Evolutionary conservation across 2,888 invertebrate genomes (phyloP), one percentile per base, ranked within the genome.

Genomic region (Andrena haemorrhoa): DNA sequence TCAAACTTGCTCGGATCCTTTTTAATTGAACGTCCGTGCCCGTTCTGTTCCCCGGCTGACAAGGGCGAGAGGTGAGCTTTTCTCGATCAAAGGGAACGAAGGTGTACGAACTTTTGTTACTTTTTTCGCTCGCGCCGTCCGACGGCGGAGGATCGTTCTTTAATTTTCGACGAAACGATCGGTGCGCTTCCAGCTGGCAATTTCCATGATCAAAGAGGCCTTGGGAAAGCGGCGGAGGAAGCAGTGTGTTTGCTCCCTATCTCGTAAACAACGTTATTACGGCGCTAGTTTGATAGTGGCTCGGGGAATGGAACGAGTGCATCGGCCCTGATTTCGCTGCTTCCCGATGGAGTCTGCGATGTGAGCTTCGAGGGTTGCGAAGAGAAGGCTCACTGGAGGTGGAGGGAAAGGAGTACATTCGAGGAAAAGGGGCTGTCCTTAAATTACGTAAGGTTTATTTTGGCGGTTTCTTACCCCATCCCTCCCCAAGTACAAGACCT

Each of bases 121-220:
- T 47, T 47, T n/a, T n/a, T n/a, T 29, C 49, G 7, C 49, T 29
- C 7, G 5, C 12, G 3, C 12, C 5, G 41, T 16, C 20, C 12
- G 23, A 53, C 10, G 53, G 20, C 8, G 8, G 20, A 20, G 56
- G 56, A 10, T 26, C 56, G 56, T 20, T 23, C 56, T 56, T 56
- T 56, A 56, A 56, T 56, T 56, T 56, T 26, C 56, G 56, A 56
- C 29, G 2, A 66, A 20, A n/a, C 51, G 68, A 56, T 56, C 23
- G 12, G 23, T 33, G 23, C n/a, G 53, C 10, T 31, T 56, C 12
- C 51, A 23, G 12, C 56, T 51, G n/a, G 26, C 26, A 51, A 73
- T 73, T 64, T 69, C 16, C n/a, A 23, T 23, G 69, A 69, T 69
- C 33, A 58, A 69, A 69, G n/a, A 65, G 47, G 23, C 63, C 41